Evolutionary conservation across 92 coral and sea anemone genomes (phyloP), one percentile per base, ranked within the genome.

Genomic region (Actinernus sp.): DNA sequence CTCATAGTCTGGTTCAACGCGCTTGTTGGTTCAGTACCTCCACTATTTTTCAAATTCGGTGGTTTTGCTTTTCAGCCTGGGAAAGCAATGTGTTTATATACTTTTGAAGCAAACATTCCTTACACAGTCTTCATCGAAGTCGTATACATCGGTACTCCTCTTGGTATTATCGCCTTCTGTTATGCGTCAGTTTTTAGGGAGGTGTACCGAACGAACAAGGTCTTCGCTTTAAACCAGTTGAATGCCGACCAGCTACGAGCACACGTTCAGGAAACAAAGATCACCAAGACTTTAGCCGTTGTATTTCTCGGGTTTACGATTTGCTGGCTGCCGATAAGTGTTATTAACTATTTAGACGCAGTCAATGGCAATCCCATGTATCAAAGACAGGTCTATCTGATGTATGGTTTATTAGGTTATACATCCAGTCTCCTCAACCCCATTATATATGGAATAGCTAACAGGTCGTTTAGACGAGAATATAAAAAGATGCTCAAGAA

Each of bases 301-400:
- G 93, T 88, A 0, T 70, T 88, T 37, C 78, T 61, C 1, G 87
- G 90, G 20, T 88, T 81, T 53, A 65, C 80, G 0, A 23, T 65
- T 54, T 88, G 90, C 25, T 88, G 95, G 87, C 58, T 88, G 58
- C 95, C 90, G 16, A 58, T 88, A 8, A 63, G 72, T 6, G 55
- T 78, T 2, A 78, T 83, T 1, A 90, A 88, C 29, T 40, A 32
- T 38, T 58, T 84, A 16, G 90, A 83, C 32, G 79, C 82, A 0
- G 37, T 65, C n/a, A 74, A 52, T 16, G 87, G 87, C 14, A 19
- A 59, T 14, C 64, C 83, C 21, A 51, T 66, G 3, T 67, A 67
- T 8, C 81, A 84, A 48, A 54, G 95, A 43, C 66, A 55, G 27
- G 84, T 31, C 16, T 83, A 88, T 58, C 56, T 88, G 20, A 27